Conservation (phyloP, 2,888 invertebrate genomes). For the Tenthredo scrophulariae region DNA sequence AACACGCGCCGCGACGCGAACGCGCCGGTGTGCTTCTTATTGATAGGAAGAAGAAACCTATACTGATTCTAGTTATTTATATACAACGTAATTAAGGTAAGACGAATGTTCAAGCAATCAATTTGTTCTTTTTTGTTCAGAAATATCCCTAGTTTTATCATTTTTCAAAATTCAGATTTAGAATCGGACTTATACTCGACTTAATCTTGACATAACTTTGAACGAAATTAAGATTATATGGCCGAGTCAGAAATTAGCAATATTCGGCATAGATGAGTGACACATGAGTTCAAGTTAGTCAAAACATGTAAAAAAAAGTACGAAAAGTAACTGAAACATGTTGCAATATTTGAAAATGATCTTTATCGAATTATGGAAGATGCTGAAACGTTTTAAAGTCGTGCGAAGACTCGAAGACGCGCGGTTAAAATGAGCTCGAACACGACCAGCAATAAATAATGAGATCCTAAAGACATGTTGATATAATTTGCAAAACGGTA, state of each 20-base stretch:
- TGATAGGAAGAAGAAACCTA: background rate
- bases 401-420: background rate
- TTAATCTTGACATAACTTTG: background rate
- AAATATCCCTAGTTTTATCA: too few species aligned
- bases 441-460: background rate
- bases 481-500: background rate
- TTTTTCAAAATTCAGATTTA: too few species aligned
- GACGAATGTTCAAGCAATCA: background rate
- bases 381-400: background rate
- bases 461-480: background rate
- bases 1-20: slow-evolving; percentile 59
- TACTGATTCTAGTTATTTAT: background rate
- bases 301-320: background rate
- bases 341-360: background rate
- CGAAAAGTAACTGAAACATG: background rate
- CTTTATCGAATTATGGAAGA: background rate
- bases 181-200: background rate
- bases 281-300: background rate
- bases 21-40: slow-evolving; percentile 49
- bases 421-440: background rate
- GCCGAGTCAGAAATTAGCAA: background rate
- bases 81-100: background rate
- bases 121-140: background rate
- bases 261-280: background rate
- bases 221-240: background rate